Evolutionary conservation across 2,797 vertebrate species (phyloP), one percentile per base, ranked within the genome.

Genomic region (Leptatherina wallacei): DNA sequence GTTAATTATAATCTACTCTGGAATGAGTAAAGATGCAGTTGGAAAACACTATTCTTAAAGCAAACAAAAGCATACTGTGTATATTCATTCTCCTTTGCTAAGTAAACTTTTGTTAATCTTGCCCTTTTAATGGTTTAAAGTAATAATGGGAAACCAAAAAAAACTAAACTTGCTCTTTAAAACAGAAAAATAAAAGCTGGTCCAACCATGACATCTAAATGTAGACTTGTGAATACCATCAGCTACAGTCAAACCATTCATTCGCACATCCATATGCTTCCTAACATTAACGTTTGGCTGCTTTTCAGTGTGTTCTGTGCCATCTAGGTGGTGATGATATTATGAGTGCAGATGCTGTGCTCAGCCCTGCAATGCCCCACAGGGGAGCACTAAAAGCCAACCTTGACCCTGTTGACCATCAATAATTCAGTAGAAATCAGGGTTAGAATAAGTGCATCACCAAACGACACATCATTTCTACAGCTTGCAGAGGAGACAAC

Each of bases 391-490:
- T 94, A 95, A 96, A 95, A 96, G 96, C 94, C 95, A 95, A 93
- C 92, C 82, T 87, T 90, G 87, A 95, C 90, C 94, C 93, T 95
- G 94, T 95, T 91, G 83, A 88, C 95, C 93, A 95, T 97, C 85
- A 96, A 98, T 97, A 96, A 97, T 97, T 96, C 94, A 98, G 88
- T 65, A 91, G 90, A 95, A 96, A 95, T 90, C 94, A 93, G 95
- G 96, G 96, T 98, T 95, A 95, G 93, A 94, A 93, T 91, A 92
- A 97, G 96, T 97, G 94, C 96, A 95, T 3, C 78, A 87, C 88
- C 90, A 84, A 93, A 90, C 40, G 74, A 90, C 94, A 63, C 87
- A 92, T 95, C 87, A 94, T 95, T 96, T 94, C 94, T 91, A 87
- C 84, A 86, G 79, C 9, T 11, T 35, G 73, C 65, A 14, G 64